Evolutionary conservation across 2,113 vertebrate species (phyloP).

Genomic region (Anoura caudifer): DNA sequence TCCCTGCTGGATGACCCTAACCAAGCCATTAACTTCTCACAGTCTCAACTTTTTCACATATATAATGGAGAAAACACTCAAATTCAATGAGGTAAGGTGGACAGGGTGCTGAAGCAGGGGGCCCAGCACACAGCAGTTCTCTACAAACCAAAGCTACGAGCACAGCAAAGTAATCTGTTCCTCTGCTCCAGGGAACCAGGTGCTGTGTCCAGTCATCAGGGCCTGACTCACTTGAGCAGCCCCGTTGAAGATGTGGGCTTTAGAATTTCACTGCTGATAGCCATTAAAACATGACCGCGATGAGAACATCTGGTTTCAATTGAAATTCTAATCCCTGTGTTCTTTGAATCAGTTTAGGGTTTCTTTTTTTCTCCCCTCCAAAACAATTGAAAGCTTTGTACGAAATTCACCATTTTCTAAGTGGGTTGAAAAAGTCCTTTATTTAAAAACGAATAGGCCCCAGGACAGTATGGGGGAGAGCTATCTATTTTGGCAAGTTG

Average conservation of each 20-base stretch:
- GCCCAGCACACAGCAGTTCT: not conserved
- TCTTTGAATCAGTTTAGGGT: conserved; percentile 14
- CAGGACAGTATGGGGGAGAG: not conserved
- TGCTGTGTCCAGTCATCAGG: not conserved
- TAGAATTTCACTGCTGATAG: not conserved
- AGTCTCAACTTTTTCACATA: not conserved
- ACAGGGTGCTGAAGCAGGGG: not conserved
- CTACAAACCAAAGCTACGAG: not conserved
- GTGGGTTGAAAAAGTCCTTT: conserved; percentile 13
- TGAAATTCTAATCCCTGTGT: conserved; percentile 13
- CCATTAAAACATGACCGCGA: conserved; percentile 10
- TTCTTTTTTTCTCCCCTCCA: not conserved
- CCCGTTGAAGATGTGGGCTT: not conserved
- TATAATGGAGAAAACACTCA: not conserved
- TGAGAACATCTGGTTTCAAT: conserved; percentile 47
- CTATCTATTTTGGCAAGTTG: not conserved
- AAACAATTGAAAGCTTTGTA: conserved; percentile 34
- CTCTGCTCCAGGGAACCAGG: not conserved
- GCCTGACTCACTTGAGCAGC: not conserved
- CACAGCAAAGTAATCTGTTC: no score
- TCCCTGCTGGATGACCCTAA: not conserved
- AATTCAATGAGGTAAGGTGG: not conserved
- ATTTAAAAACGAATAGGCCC: not conserved
- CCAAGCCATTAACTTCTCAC: not conserved
- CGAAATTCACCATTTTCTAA: conserved; percentile 36